A percentile compares a stretch with the other conserved stretches of the same genome.
These are phyloP conservation scores for Catamblyrhynchus diadema DNA, from an alignment of 2,797 vertebrate species.

Conservation along the genomic window DNA sequence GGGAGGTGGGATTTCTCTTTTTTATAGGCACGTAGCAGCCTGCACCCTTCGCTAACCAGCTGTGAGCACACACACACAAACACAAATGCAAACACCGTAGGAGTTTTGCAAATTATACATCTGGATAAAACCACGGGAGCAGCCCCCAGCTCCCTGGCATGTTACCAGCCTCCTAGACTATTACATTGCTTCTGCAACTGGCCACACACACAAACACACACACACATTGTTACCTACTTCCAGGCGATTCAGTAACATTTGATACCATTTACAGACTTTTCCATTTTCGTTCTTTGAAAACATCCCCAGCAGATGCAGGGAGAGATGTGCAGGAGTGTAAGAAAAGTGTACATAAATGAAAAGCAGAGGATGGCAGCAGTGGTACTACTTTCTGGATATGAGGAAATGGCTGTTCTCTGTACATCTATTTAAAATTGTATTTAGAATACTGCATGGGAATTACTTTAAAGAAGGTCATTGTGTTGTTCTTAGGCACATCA, in stretches of 20 bases:
- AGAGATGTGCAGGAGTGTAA: background rate
- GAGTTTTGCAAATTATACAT: background rate
- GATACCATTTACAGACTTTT: background rate
- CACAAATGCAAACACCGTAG: background rate
- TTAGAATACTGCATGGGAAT: background rate
- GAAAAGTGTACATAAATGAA: conserved; percentile 16
- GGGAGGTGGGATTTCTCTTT: background rate
- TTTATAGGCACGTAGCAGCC: rapidly evolving
- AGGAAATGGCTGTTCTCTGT: conserved; percentile 31
- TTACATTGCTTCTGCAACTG: background rate
- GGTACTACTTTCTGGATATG: conserved; percentile 40
- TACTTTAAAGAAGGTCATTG: conserved; percentile 33
- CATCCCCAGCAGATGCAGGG: background rate
- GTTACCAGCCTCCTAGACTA: background rate
- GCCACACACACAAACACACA: background rate
- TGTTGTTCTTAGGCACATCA: background rate
- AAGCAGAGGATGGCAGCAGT: conserved; percentile 67
- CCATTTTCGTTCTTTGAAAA: background rate
- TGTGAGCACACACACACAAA: background rate
- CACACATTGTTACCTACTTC: background rate
- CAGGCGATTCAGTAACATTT: background rate
- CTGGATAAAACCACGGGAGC: background rate
- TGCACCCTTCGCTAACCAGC: background rate
- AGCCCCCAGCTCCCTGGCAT: background rate
- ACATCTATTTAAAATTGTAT: background rate